These are phyloP conservation scores for Corbicula japonica DNA, from an alignment of 2,888 invertebrate genomes.

Conservation along the genomic window DNA sequence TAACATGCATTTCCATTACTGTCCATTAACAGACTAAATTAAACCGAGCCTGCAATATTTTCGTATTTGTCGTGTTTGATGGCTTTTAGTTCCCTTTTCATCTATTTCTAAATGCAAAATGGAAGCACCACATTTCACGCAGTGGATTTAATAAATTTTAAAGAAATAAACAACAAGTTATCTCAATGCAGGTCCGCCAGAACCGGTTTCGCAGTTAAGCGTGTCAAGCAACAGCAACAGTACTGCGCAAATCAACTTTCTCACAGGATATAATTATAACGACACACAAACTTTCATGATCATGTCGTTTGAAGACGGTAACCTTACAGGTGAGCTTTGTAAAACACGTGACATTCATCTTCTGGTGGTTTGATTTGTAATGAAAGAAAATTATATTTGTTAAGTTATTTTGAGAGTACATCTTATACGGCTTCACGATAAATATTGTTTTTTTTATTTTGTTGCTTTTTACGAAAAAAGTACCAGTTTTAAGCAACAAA, in stretches of 20 bases:
- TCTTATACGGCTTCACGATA: background rate
- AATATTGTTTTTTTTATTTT: background rate
- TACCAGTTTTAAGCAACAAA: too few relatives aligned
- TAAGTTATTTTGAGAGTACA: background rate
- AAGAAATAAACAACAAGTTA: too few relatives aligned
- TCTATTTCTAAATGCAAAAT: too few relatives aligned
- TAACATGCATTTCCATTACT: too few relatives aligned
- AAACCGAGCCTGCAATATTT: too few relatives aligned
- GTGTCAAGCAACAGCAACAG: conserved; percentile 2
- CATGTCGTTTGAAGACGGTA: conserved; percentile 4
- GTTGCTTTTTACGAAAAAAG: too few relatives aligned
- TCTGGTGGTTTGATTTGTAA: background rate
- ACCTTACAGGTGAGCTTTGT: conserved; percentile 12
- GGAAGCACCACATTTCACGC: too few relatives aligned
- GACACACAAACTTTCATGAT: conserved; percentile 27
- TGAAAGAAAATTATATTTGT: background rate
- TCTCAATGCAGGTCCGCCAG: conserved; percentile 45
- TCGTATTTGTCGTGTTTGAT: too few relatives aligned
- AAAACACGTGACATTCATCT: background rate
- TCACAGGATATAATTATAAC: conserved; percentile 34
- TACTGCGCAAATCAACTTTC: conserved; percentile 5
- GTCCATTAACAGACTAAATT: too few relatives aligned
- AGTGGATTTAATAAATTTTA: too few relatives aligned
- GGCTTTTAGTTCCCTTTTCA: too few relatives aligned
- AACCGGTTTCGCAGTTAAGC: background rate